Evolutionary conservation across 1,140 invertebrate species (phyloP).

Genomic region (Asobara japonica): DNA sequence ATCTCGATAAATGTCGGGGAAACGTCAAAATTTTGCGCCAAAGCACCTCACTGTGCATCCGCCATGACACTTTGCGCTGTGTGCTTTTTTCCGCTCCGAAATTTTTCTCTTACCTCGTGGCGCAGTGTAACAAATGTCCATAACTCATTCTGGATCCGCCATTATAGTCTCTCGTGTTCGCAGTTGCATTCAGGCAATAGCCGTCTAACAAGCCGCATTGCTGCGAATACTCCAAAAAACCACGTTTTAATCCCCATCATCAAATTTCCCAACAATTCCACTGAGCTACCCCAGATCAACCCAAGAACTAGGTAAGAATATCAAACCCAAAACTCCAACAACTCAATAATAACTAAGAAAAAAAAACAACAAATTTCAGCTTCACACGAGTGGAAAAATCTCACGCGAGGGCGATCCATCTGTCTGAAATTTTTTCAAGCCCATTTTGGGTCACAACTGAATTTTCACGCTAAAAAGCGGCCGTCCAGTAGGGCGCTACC

Average conservation of each 20-base stretch:
- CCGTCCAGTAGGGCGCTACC: constrained; percentile 83
- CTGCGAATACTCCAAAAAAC: constrained; percentile 30
- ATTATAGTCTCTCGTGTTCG: constrained; percentile 27
- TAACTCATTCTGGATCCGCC: constrained; percentile 10
- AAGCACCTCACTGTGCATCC: no score
- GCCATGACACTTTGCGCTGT: no score
- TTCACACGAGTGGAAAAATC: constrained; percentile 28
- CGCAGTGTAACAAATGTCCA: not conserved
- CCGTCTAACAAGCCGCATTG: constrained; percentile 39
- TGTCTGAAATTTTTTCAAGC: constrained; percentile 50
- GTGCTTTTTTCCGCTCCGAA: not conserved
- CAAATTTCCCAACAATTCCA: not conserved
- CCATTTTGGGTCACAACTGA: constrained; percentile 46
- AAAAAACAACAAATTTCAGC: not conserved
- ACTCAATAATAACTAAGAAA: not conserved
- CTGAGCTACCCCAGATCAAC: not conserved
- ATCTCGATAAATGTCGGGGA: no score
- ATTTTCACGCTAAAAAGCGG: constrained; percentile 66
- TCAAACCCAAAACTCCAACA: not conserved
- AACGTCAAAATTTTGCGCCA: no score
- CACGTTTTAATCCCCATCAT: constrained; percentile 16
- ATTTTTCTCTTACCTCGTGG: not conserved
- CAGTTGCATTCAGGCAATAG: constrained; percentile 50
- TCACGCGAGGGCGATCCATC: constrained; percentile 56
- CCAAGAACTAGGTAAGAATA: not conserved